phyloP scores from a whole-genome alignment of 92 coral and sea anemone genomes.

The Zoanthus sansibaricus region DNA sequence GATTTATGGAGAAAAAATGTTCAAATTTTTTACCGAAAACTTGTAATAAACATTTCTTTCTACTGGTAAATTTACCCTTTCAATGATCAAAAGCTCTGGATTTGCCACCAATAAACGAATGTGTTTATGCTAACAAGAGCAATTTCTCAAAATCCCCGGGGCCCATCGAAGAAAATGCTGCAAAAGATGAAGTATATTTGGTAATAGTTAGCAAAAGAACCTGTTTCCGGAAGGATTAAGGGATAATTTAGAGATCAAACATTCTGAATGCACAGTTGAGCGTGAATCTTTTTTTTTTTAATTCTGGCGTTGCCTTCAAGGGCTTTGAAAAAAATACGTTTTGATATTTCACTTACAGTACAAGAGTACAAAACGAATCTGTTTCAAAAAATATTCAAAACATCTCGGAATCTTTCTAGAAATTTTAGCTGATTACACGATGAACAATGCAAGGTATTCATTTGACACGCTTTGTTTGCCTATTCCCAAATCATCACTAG shows the following conservation, averaged over 20 bases:
- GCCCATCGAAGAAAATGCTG: constrained; percentile 55
- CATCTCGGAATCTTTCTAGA: constrained; percentile 17
- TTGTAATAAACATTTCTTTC: constrained; percentile 29
- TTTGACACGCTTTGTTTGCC: constrained; percentile 60
- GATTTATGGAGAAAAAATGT: not conserved
- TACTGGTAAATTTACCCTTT: constrained; percentile 46
- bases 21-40: not conserved
- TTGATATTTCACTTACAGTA: not conserved
- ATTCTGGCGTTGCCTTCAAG: not conserved
- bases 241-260: constrained; percentile 73
- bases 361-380: not conserved
- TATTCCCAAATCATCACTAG: constrained; percentile 52
- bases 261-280: constrained; percentile 46
- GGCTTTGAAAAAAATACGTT: not conserved
- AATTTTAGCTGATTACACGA: constrained; percentile 46
- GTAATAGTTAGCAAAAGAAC: constrained; percentile 68
- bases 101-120: constrained; percentile 27
- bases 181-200: constrained; percentile 55
- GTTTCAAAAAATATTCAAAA: constrained; percentile 37
- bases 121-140: constrained; percentile 52
- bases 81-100: constrained; percentile 4
- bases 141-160: constrained; percentile 57
- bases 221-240: constrained; percentile 84
- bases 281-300: not conserved
- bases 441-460: constrained; percentile 44